Evolutionary conservation across 1,140 invertebrate species (phyloP).

Genomic region (Acromyrmex charruanus): DNA sequence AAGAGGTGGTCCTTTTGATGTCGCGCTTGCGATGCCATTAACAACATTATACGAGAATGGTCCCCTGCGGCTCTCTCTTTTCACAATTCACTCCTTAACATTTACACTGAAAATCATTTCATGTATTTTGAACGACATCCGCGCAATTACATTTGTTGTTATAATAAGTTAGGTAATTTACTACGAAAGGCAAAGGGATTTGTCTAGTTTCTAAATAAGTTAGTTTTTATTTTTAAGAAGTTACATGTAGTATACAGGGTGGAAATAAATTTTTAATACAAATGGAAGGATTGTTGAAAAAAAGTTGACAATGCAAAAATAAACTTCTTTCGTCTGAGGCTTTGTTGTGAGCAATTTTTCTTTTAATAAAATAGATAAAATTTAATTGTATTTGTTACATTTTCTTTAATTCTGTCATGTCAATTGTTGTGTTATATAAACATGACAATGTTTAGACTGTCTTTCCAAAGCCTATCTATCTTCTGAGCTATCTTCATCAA

Average conservation of each 20-base stretch:
- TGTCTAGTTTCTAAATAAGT: background rate
- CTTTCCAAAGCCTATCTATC: too few relatives aligned
- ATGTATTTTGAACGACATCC: background rate
- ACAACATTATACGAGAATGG: slow-evolving; percentile 66
- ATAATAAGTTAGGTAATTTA: background rate
- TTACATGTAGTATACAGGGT: background rate
- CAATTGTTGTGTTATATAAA: too few relatives aligned
- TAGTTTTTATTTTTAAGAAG: background rate
- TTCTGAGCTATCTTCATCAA: too few relatives aligned
- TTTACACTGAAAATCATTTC: slow-evolving; percentile 18
- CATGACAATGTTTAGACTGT: too few relatives aligned
- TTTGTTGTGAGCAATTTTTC: too few relatives aligned
- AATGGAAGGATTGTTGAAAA: too few relatives aligned
- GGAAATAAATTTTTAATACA: too few relatives aligned
- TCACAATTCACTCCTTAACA: slow-evolving; percentile 1
- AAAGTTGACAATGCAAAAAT: too few relatives aligned
- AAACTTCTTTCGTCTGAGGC: too few relatives aligned
- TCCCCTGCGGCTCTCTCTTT: background rate
- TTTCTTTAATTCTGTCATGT: too few relatives aligned
- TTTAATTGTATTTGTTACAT: too few relatives aligned
- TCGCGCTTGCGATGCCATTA: slow-evolving; percentile 76
- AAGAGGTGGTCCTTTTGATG: slow-evolving; percentile 79
- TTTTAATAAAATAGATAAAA: too few relatives aligned
- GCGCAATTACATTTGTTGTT: background rate
- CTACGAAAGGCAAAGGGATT: background rate